Conservation (phyloP, 1,140 invertebrate genomes). For the Drosophila ironensis region DNA sequence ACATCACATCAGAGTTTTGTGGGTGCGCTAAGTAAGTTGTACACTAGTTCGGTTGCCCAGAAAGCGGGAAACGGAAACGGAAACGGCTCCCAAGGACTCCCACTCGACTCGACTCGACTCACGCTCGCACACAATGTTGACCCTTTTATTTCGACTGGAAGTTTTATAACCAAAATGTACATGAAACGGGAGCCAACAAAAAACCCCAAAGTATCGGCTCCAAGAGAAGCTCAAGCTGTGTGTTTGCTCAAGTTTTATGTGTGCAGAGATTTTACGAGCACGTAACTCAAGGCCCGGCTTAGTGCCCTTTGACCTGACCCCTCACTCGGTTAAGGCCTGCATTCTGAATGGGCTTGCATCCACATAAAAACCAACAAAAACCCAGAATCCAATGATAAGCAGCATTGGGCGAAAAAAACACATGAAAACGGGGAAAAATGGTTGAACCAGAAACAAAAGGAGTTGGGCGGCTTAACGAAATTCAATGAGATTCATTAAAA, state of each 20-base stretch:
- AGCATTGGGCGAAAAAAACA: neutral
- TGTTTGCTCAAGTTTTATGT: conserved; percentile 58
- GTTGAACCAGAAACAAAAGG: neutral
- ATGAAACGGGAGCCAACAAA: neutral
- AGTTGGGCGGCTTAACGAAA: conserved; percentile 4
- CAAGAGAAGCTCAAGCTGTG: conserved; percentile 38
- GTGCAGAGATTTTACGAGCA: conserved; percentile 61
- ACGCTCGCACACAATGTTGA: conserved; percentile 53
- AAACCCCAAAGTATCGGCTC: neutral
- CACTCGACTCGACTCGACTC: neutral
- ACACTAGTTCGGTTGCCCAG: conserved; percentile 19
- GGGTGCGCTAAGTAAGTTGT: conserved; percentile 56
- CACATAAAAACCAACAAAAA: neutral
- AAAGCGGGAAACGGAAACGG: conserved; percentile 20
- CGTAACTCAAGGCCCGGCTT: conserved; percentile 22
- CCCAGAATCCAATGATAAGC: conserved; percentile 15
- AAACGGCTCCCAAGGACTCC: neutral
- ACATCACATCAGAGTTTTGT: conserved; percentile 63
- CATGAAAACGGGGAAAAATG: too few relatives aligned
- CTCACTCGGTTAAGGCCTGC: conserved; percentile 15
- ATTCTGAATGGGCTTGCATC: conserved; percentile 21
- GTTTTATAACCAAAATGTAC: conserved; percentile 31
- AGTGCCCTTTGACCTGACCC: conserved; percentile 21
- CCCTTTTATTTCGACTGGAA: conserved; percentile 63
- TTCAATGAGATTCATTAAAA: conserved; percentile 40